Conservation (phyloP, 2,888 invertebrate genomes). For the Dynastes tityus region DNA sequence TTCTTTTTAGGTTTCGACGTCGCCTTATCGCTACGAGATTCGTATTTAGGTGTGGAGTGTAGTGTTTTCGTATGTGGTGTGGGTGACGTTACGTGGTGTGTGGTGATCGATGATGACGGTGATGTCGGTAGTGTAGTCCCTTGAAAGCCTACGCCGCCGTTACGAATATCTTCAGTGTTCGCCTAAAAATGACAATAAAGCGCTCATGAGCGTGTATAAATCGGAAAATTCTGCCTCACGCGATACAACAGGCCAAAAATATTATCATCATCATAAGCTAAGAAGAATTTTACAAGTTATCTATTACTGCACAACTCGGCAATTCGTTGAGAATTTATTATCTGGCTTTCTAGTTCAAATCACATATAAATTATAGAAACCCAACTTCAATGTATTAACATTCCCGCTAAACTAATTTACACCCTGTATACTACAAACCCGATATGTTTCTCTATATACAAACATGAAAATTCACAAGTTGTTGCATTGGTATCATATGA, state of each 20-base stretch:
- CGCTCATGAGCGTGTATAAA: constrained; percentile 16
- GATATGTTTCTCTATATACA: too few relatives aligned
- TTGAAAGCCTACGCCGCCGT: constrained; percentile 5
- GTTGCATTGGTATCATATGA: too few relatives aligned
- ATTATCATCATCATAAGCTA: too few relatives aligned
- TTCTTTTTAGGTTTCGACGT: neutral
- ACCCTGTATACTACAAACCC: too few relatives aligned
- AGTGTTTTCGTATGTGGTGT: neutral
- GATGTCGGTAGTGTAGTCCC: neutral
- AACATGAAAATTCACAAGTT: too few relatives aligned
- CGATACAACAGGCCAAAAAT: neutral
- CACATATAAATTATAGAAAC: too few relatives aligned
- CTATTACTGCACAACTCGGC: too few relatives aligned
- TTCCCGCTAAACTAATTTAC: too few relatives aligned
- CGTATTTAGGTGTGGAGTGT: neutral
- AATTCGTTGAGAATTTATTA: too few relatives aligned
- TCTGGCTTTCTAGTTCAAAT: too few relatives aligned
- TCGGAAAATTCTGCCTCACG: neutral
- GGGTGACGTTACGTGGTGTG: neutral
- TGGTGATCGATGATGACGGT: neutral
- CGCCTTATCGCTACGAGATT: neutral
- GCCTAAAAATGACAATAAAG: constrained; percentile 43
- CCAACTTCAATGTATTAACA: too few relatives aligned
- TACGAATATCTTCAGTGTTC: constrained; percentile 20
- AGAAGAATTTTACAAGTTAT: too few relatives aligned